Base-by-base conservation (phyloP, 2,113 vertebrate species). In the Tautogolabrus adspersus region DNA sequence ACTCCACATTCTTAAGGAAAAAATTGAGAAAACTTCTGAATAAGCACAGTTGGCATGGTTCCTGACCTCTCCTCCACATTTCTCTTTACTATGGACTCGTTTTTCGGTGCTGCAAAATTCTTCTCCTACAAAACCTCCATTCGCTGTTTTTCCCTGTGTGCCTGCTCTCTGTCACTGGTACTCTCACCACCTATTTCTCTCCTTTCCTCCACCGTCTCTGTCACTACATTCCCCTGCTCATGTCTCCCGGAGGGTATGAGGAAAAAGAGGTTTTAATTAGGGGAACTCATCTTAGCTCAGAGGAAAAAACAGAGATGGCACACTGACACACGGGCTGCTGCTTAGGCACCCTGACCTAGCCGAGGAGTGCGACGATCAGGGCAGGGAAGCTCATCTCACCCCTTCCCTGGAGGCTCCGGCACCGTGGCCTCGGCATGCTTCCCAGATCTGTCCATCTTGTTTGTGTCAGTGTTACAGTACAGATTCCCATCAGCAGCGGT, bases 201-300 rank as follows among this genome's bases (percentile, higher is more conserved):
- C 52, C 34, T 10, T 52, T 73, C 65, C 67, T 78, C 64, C 61
- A 16, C 71, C 58, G 71, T 82, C 59, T 60, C 75, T 84, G 67
- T 68, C 84, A 47, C 75, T 76, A 75, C 79, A 82, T 89, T 85
- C 63, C 81, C 79, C 61, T 76, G 57, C 56, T 65, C 34, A 11
- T 84, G 65, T 87, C 72, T 88, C 88, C 88, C 62, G 15, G 66
- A 81, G 89, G 89, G 81, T 60, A 77, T 16, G 19, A 70, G 76
- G 70, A 84, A 73, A 77, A 70, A 81, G 62, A 69, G 74, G 63
- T 85, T 91, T 91, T 93, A 93, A 94, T 93, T 92, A 93, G 92
- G 88, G 88, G 87, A 87, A 83, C 72, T 85, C 63, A 59, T 86
- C 84, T 72, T 85, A 59, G 90, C 88, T 91, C 80, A 64, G 30